phyloP scores from a whole-genome alignment of 2,797 vertebrate species.

The Alauda arvensis region DNA sequence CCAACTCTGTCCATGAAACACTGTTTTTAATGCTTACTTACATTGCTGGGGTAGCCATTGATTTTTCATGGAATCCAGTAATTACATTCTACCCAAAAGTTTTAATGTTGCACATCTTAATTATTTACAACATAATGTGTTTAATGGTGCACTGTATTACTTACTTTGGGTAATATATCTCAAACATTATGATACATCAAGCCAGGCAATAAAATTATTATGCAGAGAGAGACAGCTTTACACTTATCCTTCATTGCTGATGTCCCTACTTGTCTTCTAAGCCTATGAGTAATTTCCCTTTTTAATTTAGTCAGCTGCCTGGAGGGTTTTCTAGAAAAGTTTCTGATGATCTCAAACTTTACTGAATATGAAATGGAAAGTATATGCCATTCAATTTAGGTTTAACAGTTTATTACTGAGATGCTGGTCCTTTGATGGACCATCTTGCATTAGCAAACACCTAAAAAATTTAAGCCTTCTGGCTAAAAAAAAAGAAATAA shows the following conservation, averaged over 20 bases:
- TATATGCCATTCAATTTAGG: not conserved
- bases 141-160: conserved; percentile 17
- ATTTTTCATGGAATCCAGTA: conserved; percentile 15
- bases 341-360: conserved; percentile 8
- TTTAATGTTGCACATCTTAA: conserved; percentile 29
- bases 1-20: not conserved
- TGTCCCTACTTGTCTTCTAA: conserved; percentile 12
- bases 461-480: not conserved
- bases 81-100: conserved; percentile 25
- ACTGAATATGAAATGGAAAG: not conserved
- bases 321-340: conserved; percentile 28
- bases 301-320: conserved; percentile 29
- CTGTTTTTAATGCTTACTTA: not conserved
- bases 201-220: conserved; percentile 34
- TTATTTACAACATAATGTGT: conserved; percentile 41
- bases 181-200: conserved; percentile 16
- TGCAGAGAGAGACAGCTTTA: conserved; percentile 28
- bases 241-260: conserved; percentile 35
- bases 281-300: not conserved
- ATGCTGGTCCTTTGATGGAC: not conserved
- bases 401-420: not conserved
- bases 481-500: not conserved
- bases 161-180: conserved; percentile 31
- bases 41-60: not conserved
- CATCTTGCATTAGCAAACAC: not conserved